Evolutionary conservation across 2,797 vertebrate species (phyloP), one percentile per base, ranked within the genome.

Genomic region (Agapornis canus): DNA sequence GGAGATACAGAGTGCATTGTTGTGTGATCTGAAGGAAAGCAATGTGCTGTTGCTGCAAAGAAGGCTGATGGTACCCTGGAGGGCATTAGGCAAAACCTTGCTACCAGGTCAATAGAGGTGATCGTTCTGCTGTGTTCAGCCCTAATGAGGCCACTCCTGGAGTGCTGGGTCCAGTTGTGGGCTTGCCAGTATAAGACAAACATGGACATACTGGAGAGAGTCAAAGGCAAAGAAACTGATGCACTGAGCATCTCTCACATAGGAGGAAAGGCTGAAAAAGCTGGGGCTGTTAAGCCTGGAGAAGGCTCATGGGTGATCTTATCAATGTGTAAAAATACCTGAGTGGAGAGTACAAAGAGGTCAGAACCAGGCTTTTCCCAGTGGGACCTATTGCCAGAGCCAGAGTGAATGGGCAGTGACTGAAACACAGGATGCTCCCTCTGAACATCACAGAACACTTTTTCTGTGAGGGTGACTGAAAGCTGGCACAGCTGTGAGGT

Each of bases 181-280:
- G 12, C 49, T 87, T 8, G 29, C 16, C 10, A 22, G 59, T 39
- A 25, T 6, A 31, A 17, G 15, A 61, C 14, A 40, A 35, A 19
- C 0, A 2, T 29, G 27, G 27, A 14, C 26, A 5, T n/a, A 7
- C 10, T 5, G n/a, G 13, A 17, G 8, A 66, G 27, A 48, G 32
- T 42, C 23, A 66, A 61, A 15, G 26, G 32, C 13, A 23, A 43
- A 52, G 35, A 71, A 59, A n/a, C 21, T 80, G 40, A 18, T 61
- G 22, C 56, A 57, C 32, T 57, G 56, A 57, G 14, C n/a, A 57
- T 35, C 22, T 23, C 32, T 35, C 12, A 13, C 4, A 3, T 26
- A 22, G 13, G 31, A 86, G 13, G 31, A 63, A 39, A 57, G 13
- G 7, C 52, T 71, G 48, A 59, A 64, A 66, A 37, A 70, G 3